A percentile compares a stretch with the other conserved stretches of the same genome.
phyloP scores from a whole-genome alignment of 1,140 invertebrate species.

The Mactra quadrangularis region DNA sequence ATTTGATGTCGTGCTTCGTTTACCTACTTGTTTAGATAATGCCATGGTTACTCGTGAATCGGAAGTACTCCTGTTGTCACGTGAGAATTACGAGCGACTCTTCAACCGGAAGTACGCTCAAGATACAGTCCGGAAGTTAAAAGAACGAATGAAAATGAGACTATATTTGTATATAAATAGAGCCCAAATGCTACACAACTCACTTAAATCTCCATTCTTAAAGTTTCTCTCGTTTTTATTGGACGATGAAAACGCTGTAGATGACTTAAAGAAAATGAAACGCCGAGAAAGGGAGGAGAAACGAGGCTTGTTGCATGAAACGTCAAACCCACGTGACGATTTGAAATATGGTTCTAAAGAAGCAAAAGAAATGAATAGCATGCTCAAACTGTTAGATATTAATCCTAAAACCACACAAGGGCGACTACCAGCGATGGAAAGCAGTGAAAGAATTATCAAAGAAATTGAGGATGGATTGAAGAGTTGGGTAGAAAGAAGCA shows the following conservation, averaged over 20 bases:
- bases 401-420: background rate
- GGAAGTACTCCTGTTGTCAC: constrained; percentile 46
- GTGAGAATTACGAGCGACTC: constrained; percentile 42
- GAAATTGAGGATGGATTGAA: constrained; percentile 54
- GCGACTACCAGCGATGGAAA: constrained; percentile 41
- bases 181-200: background rate
- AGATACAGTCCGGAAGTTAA: constrained; percentile 14
- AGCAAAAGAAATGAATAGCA: constrained; percentile 17
- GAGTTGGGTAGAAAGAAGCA: constrained; percentile 41
- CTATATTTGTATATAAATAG: constrained; percentile 55
- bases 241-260: constrained; percentile 49
- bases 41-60: constrained; percentile 50
- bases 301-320: background rate
- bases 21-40: constrained; percentile 33
- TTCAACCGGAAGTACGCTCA: constrained; percentile 40
- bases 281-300: constrained; percentile 36
- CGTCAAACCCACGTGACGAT: background rate
- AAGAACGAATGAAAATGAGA: constrained; percentile 44
- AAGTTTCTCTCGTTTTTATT: constrained; percentile 44
- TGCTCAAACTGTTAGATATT: constrained; percentile 35
- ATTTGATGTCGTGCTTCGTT: constrained; percentile 30
- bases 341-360: background rate
- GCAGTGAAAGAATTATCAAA: constrained; percentile 45
- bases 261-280: constrained; percentile 40
- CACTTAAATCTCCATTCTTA: constrained; percentile 43